Conservation (phyloP, 2,113 vertebrate species). For the Argyrosomus japonicus region DNA sequence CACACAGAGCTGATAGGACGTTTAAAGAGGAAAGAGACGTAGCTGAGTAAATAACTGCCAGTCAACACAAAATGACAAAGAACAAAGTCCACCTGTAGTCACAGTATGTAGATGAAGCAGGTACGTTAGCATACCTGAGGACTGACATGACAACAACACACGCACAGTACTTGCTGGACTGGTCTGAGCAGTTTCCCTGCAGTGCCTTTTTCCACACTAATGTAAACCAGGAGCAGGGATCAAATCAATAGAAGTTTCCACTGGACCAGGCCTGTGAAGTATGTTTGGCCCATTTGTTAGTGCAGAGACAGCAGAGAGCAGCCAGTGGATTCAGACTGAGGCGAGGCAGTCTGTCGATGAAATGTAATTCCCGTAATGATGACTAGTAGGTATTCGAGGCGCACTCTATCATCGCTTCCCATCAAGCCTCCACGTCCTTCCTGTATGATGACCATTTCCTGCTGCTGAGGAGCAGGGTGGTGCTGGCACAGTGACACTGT, state of each 20-base stretch:
- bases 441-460: conserved; percentile 66
- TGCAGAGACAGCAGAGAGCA: conserved; percentile 31
- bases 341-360: conserved; percentile 54
- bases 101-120: neutral
- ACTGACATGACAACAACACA: conserved; percentile 10
- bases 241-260: conserved; percentile 76
- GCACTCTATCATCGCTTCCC: conserved; percentile 73
- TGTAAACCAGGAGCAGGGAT: conserved; percentile 54
- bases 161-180: conserved; percentile 51
- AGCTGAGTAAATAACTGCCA: neutral
- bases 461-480: conserved; percentile 45
- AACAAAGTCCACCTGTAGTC: conserved; percentile 46
- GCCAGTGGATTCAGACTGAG: conserved; percentile 40
- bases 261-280: conserved; percentile 32
- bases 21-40: conserved; percentile 3
- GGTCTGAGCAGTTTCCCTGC: conserved; percentile 67
- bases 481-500: conserved; percentile 21
- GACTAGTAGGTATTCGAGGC: conserved; percentile 63
- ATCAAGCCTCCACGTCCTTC: conserved; percentile 67
- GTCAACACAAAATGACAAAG: neutral
- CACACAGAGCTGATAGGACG: conserved; percentile 3
- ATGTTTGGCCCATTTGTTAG: conserved; percentile 54
- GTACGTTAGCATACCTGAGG: conserved; percentile 65
- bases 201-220: conserved; percentile 49
- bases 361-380: conserved; percentile 69